phyloP scores from a whole-genome alignment of 1,140 invertebrate species.

The Zaprionus africanus region DNA sequence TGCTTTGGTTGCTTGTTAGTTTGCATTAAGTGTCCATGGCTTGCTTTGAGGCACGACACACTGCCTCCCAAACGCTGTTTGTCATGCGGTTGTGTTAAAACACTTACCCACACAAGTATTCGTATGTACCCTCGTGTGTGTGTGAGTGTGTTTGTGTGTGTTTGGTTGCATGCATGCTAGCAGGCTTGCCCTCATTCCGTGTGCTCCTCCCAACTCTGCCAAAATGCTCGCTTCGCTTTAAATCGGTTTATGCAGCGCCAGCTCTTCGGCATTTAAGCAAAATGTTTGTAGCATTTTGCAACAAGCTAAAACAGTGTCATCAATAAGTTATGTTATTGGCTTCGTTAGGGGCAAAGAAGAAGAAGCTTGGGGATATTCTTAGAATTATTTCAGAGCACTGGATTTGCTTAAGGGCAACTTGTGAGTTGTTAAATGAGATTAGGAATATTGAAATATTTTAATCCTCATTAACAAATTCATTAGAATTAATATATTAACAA shows the following conservation, averaged over 20 bases:
- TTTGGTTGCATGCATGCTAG: neutral
- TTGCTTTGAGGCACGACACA: constrained; percentile 48
- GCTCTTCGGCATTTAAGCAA: neutral
- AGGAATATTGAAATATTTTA: too few relatives aligned
- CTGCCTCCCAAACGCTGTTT: constrained; percentile 38
- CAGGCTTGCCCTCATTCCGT: constrained; percentile 9
- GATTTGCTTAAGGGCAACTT: too few relatives aligned
- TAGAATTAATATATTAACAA: too few relatives aligned
- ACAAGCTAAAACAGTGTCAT: neutral
- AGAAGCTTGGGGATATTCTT: neutral
- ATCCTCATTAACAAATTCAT: too few relatives aligned
- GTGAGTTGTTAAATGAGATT: too few relatives aligned
- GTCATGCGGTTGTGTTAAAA: constrained; percentile 66
- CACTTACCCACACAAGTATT: constrained; percentile 33
- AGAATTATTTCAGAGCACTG: neutral
- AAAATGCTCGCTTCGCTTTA: neutral
- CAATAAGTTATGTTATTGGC: neutral
- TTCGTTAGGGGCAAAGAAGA: neutral
- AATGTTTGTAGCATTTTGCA: neutral
- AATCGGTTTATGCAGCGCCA: neutral
- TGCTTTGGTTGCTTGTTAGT: constrained; percentile 64
- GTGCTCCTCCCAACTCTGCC: constrained; percentile 7
- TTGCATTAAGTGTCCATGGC: constrained; percentile 70
- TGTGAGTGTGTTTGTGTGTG: constrained; percentile 1
- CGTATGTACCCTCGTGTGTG: neutral